phyloP scores from a whole-genome alignment of 2,113 vertebrate genomes.

The Ptilonorhynchus violaceus region DNA sequence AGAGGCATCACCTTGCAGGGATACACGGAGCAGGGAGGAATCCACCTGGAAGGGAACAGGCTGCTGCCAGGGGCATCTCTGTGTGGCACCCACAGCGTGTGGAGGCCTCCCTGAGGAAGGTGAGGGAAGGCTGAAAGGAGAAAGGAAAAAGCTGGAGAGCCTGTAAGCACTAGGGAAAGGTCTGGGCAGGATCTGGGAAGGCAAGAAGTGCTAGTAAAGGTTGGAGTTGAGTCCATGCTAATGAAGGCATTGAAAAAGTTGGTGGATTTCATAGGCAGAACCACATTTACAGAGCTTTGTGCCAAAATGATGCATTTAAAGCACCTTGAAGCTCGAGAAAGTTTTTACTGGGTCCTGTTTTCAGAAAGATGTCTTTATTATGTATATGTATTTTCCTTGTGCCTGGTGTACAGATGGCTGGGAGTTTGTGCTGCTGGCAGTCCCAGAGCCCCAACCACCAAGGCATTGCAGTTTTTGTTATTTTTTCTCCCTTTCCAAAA shows the following conservation, averaged over 20 bases:
- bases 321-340: background rate
- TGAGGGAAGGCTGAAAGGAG: background rate
- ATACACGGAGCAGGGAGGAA: background rate
- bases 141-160: background rate
- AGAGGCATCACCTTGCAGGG: background rate
- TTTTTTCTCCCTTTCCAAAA: background rate
- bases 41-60: background rate
- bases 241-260: background rate
- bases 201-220: background rate
- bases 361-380: background rate
- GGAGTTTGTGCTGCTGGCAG: background rate
- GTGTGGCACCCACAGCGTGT: too few species aligned
- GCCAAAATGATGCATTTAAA: background rate
- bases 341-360: background rate
- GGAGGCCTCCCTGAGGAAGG: background rate
- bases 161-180: background rate
- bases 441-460: background rate
- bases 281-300: background rate
- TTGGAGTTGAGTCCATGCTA: background rate
- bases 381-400: background rate
- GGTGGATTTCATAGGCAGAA: background rate
- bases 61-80: background rate
- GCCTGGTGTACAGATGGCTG: background rate
- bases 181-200: background rate
- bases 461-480: background rate